Base-by-base conservation (phyloP, 1,140 invertebrate genomes). In the Drosophila willistoni region DNA sequence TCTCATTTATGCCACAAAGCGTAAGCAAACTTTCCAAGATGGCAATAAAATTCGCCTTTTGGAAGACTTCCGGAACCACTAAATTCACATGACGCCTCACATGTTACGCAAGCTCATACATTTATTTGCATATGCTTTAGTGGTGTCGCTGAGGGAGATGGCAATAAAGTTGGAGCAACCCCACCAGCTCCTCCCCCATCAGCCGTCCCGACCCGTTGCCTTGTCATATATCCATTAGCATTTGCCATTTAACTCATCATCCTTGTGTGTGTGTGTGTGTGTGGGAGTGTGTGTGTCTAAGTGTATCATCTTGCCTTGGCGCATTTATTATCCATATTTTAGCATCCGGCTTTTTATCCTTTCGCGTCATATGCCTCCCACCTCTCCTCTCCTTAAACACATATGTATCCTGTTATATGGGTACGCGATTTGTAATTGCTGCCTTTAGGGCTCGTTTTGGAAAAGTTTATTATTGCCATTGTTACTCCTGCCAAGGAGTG, bases 181-280 rank as follows among this genome's bases (percentile, higher is more conserved):
- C 44, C 44, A 41, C 60, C 62, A 36, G 61, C 69, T 60, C 68
- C 68, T 25, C 10, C 44, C 44, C 51, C 60, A 57, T 61, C 69
- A 64, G 64, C 68, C 76, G 36, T 39, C 61, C 44, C 57, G 64
- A 7, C 3, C 3, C 64, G 64, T 66, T 73, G 68, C 74, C 73
- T 62, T 79, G 82, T 86, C 82, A 82, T 82, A 83, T 87, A 89
- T 87, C 84, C 83, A 87, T 87, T 87, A 87, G 84, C 84, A 83
- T 83, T 51, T 60, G 47, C 57, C 22, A 25, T 36, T 34, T 57
- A 66, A 47, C 54, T 71, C 54, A 44, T 64, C 54, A 56, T 36
- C 47, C 14, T 17, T 36, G 57, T 36, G 34, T 47, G 56, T 54
- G 22, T 42, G 56, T 57, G 25, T 34, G 47, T 55, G 47, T 54